Base-by-base conservation (phyloP, 2,113 vertebrate species). In the Chlamydotis undulata region DNA sequence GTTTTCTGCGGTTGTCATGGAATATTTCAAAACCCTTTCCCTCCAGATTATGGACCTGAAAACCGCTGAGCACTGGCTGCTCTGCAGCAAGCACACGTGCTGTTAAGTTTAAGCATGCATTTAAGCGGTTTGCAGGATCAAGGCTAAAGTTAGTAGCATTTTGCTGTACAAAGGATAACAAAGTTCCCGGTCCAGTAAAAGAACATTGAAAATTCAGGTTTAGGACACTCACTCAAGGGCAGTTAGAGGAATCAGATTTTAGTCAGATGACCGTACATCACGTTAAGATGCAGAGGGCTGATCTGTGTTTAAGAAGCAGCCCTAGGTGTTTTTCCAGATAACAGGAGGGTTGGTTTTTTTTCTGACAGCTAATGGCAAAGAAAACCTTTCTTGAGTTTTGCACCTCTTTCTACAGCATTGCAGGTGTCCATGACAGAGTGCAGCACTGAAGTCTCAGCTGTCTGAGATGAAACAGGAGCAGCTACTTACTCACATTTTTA, bases 281-380 rank as follows among this genome's bases (percentile, higher is more conserved):
- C 7, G 12, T 31, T 63, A 17, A n/a, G n/a, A 28, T n/a, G 10
- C 31, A 59, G n/a, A 78, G 9, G 3, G 47, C 10, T 87, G 37
- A 35, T 67, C n/a, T 52, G 33, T 56, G 17, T 56, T 64, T 60
- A 29, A 1, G 1, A 26, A 53, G 41, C 43, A 53, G 26, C n/a
- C 45, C 19, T 37, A 39, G 25, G 4, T 68, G 37, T 64, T 67
- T 77, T 83, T 57, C 26, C 41, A 76, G 57, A 26, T 14, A 56
- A 55, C 3, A 49, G 47, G 17, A 59, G 10, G 7, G 0, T 0
- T 41, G 35, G 6, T 43, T 24, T 53, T 50, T 24, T 61, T 61
- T 7, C 31, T 53, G 49, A 50, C 28, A 68, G 23, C 9, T 68
- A 56, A 73, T 43, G 18, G 13, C 24, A 91, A 76, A 80, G 49